A percentile compares a stretch with the other conserved stretches of the same genome.
These are phyloP conservation scores for Rhyacophila brunnea DNA, from an alignment of 1,140 invertebrate species.

Conservation along the genomic window DNA sequence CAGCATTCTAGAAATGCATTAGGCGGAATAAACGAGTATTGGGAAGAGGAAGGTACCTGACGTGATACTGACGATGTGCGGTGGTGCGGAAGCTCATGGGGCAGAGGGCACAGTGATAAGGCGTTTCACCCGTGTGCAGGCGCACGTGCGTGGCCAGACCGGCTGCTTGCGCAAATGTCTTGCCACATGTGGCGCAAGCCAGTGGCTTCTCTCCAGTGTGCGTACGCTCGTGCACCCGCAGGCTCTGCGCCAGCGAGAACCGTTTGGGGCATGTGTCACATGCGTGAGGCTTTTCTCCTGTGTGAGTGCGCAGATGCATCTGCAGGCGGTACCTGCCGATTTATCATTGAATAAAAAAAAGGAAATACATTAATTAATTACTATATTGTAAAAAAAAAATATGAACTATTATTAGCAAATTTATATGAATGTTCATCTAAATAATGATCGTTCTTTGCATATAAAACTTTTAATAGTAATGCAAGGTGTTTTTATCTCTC, in stretches of 20 bases:
- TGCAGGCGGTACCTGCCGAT: constrained; percentile 68
- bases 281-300: constrained; percentile 86
- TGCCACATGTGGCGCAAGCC: constrained; percentile 47
- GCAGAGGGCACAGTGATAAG: constrained; percentile 51
- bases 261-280: constrained; percentile 57
- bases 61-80: constrained; percentile 55
- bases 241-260: constrained; percentile 46
- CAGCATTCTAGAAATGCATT: too few relatives aligned
- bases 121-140: constrained; percentile 56
- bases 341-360: neutral
- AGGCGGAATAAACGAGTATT: too few relatives aligned
- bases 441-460: neutral
- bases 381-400: neutral
- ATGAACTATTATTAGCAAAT: neutral
- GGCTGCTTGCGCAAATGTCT: constrained; percentile 53
- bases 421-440: neutral
- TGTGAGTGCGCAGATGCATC: constrained; percentile 88
- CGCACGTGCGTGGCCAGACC: constrained; percentile 53
- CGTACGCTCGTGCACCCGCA: constrained; percentile 56
- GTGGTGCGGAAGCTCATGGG: constrained; percentile 46
- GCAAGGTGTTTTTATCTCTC: neutral
- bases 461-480: neutral
- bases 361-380: neutral
- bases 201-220: constrained; percentile 62
- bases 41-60: too few relatives aligned